Conservation (phyloP, 2,888 invertebrate species). For the Apoderus coryli region DNA sequence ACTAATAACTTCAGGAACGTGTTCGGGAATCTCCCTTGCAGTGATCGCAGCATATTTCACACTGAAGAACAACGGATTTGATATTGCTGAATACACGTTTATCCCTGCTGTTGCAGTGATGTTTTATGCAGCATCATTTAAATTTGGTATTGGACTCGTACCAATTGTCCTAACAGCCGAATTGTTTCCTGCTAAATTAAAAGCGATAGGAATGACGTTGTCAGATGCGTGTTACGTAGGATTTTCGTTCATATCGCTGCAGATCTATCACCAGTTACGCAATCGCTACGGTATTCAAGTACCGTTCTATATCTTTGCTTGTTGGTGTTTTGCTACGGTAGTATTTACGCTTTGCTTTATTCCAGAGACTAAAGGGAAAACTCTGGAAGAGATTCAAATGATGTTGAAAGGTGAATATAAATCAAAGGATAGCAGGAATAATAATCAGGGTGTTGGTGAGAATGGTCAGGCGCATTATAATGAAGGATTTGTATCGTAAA, state of each 20-base stretch:
- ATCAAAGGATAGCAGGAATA: neutral
- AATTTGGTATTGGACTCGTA: conserved; percentile 30
- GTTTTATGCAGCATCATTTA: conserved; percentile 28
- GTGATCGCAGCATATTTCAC: conserved; percentile 29
- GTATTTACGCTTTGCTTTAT: conserved; percentile 27
- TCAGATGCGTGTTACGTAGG: conserved; percentile 30
- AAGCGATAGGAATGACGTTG: conserved; percentile 32
- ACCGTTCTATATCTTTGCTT: conserved; percentile 30
- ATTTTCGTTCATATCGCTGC: conserved; percentile 27
- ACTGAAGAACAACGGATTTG: conserved; percentile 23
- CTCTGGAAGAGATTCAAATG: conserved; percentile 18
- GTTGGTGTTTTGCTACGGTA: conserved; percentile 27
- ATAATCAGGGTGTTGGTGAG: conserved; percentile 4
- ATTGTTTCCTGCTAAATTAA: conserved; percentile 31
- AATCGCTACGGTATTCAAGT: conserved; percentile 25
- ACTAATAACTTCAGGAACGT: conserved; percentile 26
- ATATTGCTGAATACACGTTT: conserved; percentile 23
- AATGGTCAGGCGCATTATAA: conserved; percentile 9
- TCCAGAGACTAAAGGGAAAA: conserved; percentile 26
- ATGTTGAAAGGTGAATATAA: conserved; percentile 15
- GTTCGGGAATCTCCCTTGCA: conserved; percentile 27
- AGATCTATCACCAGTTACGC: conserved; percentile 25
- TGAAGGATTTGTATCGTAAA: conserved; percentile 10
- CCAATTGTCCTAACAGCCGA: conserved; percentile 32
- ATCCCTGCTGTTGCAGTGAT: conserved; percentile 25